phyloP scores from a whole-genome alignment of 1,140 invertebrate species.

The Drosophila navojoa region DNA sequence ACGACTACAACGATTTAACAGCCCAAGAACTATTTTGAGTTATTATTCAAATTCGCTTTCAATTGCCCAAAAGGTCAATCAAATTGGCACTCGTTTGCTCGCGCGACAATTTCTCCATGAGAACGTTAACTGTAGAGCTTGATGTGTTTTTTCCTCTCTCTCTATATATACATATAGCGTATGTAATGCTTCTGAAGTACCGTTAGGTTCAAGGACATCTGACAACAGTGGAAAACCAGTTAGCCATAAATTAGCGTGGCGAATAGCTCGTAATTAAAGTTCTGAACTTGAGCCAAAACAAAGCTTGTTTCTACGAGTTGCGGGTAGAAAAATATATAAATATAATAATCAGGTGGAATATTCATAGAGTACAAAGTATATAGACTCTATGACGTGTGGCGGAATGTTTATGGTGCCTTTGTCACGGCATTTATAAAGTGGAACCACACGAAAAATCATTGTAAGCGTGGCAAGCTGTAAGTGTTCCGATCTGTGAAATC shows the following conservation, averaged over 20 bases:
- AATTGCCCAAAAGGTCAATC: slow-evolving; percentile 51
- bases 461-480: background rate
- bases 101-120: background rate
- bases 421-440: background rate
- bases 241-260: slow-evolving; percentile 4
- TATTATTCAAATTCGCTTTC: slow-evolving; percentile 21
- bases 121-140: background rate
- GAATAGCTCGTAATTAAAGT: slow-evolving; percentile 3
- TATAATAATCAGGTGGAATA: background rate
- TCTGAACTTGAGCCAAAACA: background rate
- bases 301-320: background rate
- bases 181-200: slow-evolving; percentile 4
- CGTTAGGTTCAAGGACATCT: slow-evolving; percentile 48
- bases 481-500: background rate
- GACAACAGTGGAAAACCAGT: background rate
- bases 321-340: background rate
- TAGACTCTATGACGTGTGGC: too few species aligned
- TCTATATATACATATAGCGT: background rate
- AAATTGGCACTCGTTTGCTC: slow-evolving; percentile 50
- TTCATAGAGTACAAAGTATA: background rate
- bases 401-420: background rate
- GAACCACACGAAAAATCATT: background rate
- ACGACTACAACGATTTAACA: background rate
- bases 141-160: background rate
- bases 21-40: slow-evolving; percentile 4